These are phyloP conservation scores for Steinernema feltiae DNA, from an alignment of 1,140 invertebrate species.

Conservation along the genomic window DNA sequence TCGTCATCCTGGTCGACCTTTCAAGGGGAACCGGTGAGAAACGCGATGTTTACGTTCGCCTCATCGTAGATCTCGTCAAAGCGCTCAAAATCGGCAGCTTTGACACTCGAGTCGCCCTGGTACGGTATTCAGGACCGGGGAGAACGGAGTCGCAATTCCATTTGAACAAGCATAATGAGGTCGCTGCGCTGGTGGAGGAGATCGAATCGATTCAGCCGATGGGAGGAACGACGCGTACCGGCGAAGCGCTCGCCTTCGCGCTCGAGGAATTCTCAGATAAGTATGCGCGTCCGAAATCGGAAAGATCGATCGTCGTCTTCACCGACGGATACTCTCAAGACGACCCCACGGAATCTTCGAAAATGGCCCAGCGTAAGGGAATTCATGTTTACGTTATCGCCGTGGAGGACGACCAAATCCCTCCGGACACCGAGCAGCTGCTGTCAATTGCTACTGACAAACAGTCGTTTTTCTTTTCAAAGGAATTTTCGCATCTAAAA, in stretches of 20 bases:
- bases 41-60: slow-evolving; percentile 11
- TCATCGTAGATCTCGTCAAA: not conserved
- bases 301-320: slow-evolving; percentile 23
- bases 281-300: slow-evolving; percentile 14
- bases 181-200: slow-evolving; percentile 24
- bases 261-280: slow-evolving; percentile 16
- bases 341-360: slow-evolving; percentile 16
- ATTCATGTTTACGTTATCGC: slow-evolving; percentile 24
- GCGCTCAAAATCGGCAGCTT: not conserved
- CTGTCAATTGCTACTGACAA: slow-evolving; percentile 3
- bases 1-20: slow-evolving; percentile 26
- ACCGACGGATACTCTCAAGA: slow-evolving; percentile 33
- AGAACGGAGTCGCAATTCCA: slow-evolving; percentile 16
- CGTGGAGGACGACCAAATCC: slow-evolving; percentile 14
- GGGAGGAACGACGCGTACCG: slow-evolving; percentile 30
- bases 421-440: slow-evolving; percentile 23
- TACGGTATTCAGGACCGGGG: slow-evolving; percentile 28
- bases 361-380: slow-evolving; percentile 18
- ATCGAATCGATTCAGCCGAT: slow-evolving; percentile 19
- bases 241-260: slow-evolving; percentile 22
- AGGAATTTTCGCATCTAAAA: not conserved
- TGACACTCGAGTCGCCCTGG: slow-evolving; percentile 14
- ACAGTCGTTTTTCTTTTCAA: slow-evolving; percentile 6
- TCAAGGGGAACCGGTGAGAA: slow-evolving; percentile 28
- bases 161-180: slow-evolving; percentile 23